phyloP scores from a whole-genome alignment of 2,888 invertebrate genomes.

The Caenorhabditis panamensis region DNA sequence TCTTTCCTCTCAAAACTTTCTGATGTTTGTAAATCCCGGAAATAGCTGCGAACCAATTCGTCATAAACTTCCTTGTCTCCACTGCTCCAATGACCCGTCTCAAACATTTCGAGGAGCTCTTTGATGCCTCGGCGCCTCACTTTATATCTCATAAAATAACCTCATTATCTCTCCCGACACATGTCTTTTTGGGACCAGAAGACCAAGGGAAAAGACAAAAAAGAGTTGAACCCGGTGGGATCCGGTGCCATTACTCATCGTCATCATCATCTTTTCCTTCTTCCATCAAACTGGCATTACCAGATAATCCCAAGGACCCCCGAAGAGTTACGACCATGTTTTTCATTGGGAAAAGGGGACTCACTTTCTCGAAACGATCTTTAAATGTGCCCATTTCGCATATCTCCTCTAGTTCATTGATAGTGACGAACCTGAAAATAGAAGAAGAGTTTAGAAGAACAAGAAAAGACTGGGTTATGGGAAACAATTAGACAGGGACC shows the following conservation, averaged over 20 bases:
- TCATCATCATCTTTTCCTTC: constrained; percentile 30
- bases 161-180: constrained; percentile 3
- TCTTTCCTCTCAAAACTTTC: no score
- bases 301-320: constrained; percentile 30
- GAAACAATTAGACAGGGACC: constrained; percentile 26
- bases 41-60: background rate
- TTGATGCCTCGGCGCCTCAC: constrained; percentile 1
- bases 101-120: background rate
- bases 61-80: background rate
- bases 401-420: constrained; percentile 53
- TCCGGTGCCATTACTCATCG: constrained; percentile 40
- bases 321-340: constrained; percentile 48
- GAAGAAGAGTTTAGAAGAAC: constrained; percentile 5
- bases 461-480: background rate
- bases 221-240: constrained; percentile 23
- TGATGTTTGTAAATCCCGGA: no score
- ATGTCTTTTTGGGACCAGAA: constrained; percentile 2
- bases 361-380: constrained; percentile 52
- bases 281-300: constrained; percentile 34
- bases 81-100: background rate
- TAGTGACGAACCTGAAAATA: constrained; percentile 51
- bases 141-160: constrained; percentile 6
- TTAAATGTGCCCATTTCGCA: constrained; percentile 53
- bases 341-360: constrained; percentile 14
- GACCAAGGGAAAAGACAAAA: constrained; percentile 12